phyloP scores from a whole-genome alignment of 2,888 invertebrate species.

The Apoda limacodes region DNA sequence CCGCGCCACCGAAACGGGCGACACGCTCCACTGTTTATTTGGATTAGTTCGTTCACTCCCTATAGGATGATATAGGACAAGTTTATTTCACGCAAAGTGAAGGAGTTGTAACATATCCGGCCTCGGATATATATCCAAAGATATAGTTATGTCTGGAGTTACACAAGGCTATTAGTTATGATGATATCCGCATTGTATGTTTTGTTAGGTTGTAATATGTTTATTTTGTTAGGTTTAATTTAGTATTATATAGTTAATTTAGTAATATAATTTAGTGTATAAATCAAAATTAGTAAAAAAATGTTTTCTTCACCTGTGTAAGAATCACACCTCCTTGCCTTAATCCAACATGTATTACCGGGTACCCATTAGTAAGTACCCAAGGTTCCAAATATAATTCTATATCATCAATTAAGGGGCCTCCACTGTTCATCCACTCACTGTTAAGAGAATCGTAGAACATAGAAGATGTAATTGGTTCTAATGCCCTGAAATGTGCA shows the following conservation, averaged over 20 bases:
- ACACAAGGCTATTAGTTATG: too few relatives aligned
- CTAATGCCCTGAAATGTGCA: slow-evolving; percentile 26
- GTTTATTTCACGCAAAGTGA: too few relatives aligned
- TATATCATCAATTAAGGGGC: slow-evolving; percentile 25
- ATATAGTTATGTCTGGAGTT: too few relatives aligned
- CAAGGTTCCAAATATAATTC: slow-evolving; percentile 35
- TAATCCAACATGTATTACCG: slow-evolving; percentile 33
- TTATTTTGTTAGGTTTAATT: too few relatives aligned
- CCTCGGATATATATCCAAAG: too few relatives aligned
- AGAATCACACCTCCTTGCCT: slow-evolving; percentile 35
- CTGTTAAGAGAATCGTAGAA: slow-evolving; percentile 41
- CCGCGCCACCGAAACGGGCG: too few relatives aligned
- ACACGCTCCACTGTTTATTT: too few relatives aligned
- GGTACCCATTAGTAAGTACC: slow-evolving; percentile 36
- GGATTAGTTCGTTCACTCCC: too few relatives aligned
- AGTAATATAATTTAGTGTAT: background rate
- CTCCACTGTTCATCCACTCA: slow-evolving; percentile 23
- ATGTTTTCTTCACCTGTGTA: slow-evolving; percentile 33
- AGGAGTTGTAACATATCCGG: too few relatives aligned
- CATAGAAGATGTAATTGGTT: slow-evolving; percentile 28
- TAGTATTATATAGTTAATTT: background rate
- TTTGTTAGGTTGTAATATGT: too few relatives aligned
- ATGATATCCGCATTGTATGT: too few relatives aligned
- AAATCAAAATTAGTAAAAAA: background rate
- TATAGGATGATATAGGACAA: too few relatives aligned